Base-by-base conservation (phyloP, 2,888 invertebrate species). In the Odontocolon sp. region DNA sequence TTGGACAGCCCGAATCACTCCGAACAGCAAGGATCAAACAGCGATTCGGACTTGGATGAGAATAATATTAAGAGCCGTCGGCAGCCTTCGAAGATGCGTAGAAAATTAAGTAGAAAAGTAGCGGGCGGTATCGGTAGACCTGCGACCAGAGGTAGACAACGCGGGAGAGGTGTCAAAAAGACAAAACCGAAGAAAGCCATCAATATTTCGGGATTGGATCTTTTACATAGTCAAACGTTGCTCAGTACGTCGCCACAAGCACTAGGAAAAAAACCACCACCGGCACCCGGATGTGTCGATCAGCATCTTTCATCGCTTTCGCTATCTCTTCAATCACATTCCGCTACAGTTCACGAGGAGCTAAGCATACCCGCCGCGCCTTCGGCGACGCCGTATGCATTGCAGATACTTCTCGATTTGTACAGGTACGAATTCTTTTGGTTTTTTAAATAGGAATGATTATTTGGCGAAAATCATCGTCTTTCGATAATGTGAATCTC, bases 241-340 rank as follows among this genome's bases (percentile, higher is more conserved):
- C 93, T 97, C 4, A 97, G 97, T 87, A 97, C 97, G 14, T 94
- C 96, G 18, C 94, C 94, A 61, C 95, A 95, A 90, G 92, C 93
- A 54, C 92, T 92, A 84, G 94, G 94, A 5, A 94, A 94, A 87
- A 95, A 94, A 89, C 92, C 95, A 79, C 96, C 96, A 38, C 96
- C 97, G 28, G 97, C 97, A 52, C 97, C 97, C 6, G 98, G 98
- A 64, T 97, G 97, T 89, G 96, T 98, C 72, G 97, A 97, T 90
- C 97, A 97, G 89, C 96, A 97, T 82, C 91, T 98, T 73, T 96
- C 97, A 2, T 94, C 95, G 47, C 91, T 97, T 63, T 92, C 92
- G 61, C 81, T 90, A 18, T 94, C 95, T 42, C 92, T 94, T 66
- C 92, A 92, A 84, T 92, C 94, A 87, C 94, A 94, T 87, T 92